Conservation (phyloP, 2,797 vertebrate species). For the Tarsius wallacei region DNA sequence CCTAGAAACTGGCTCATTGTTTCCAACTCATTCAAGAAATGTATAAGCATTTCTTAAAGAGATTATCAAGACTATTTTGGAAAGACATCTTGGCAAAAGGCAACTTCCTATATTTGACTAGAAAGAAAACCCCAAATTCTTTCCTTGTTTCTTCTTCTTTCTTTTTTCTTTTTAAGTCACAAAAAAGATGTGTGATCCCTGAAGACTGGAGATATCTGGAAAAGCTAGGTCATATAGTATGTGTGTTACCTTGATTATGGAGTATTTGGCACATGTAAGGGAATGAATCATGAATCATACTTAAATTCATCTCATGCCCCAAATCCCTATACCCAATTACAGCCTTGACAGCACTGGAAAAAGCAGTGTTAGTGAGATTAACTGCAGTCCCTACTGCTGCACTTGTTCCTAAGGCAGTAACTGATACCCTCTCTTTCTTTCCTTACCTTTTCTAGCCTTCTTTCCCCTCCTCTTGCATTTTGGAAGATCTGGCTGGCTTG, state of each 20-base stretch:
- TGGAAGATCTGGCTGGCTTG: background rate
- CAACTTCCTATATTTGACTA: background rate
- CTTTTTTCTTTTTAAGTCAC: background rate
- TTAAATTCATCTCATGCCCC: constrained; percentile 57
- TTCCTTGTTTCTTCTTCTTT: background rate
- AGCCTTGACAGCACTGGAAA: background rate
- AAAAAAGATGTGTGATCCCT: constrained; percentile 8
- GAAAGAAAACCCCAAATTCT: background rate
- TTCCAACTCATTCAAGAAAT: background rate
- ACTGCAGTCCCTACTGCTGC: background rate
- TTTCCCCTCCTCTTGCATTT: background rate
- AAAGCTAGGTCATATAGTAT: constrained; percentile 22
- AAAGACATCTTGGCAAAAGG: background rate
- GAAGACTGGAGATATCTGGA: background rate
- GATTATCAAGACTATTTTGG: background rate
- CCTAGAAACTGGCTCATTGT: background rate
- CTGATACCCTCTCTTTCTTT: background rate
- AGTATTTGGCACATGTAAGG: background rate
- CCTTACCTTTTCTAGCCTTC: background rate
- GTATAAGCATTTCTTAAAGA: background rate
- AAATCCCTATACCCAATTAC: background rate
- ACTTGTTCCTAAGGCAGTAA: background rate
- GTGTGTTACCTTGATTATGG: constrained; percentile 28
- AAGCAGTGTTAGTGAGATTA: constrained; percentile 23
- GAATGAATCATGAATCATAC: constrained; percentile 68